Evolutionary conservation across 2,888 invertebrate genomes (phyloP).

Genomic region (Scaptomyza polygonia): DNA sequence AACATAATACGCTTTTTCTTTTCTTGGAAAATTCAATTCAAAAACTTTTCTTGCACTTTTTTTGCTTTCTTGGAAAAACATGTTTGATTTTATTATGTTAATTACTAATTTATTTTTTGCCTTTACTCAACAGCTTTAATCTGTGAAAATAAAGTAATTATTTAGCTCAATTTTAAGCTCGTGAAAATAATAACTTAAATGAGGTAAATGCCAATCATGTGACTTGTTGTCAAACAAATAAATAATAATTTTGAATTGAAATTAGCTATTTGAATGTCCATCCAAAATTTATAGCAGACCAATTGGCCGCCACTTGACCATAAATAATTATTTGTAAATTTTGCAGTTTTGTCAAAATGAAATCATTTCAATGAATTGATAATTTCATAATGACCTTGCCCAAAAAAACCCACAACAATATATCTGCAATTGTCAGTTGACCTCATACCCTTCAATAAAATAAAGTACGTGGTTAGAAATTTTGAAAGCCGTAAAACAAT

Average conservation of each 20-base stretch:
- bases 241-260: constrained; percentile 1
- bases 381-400: constrained; percentile 53
- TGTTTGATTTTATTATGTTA: background rate
- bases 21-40: too few relatives aligned
- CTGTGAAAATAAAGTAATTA: background rate
- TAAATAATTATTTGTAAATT: constrained; percentile 31
- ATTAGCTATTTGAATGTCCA: too few relatives aligned
- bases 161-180: background rate
- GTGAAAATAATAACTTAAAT: constrained; percentile 24
- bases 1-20: too few relatives aligned
- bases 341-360: constrained; percentile 4
- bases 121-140: background rate
- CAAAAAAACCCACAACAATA: background rate
- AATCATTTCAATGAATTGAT: constrained; percentile 1
- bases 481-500: constrained; percentile 6
- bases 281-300: too few relatives aligned
- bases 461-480: constrained; percentile 1
- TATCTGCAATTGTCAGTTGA: constrained; percentile 27
- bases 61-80: too few relatives aligned
- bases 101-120: background rate
- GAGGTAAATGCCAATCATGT: constrained; percentile 15
- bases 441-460: background rate
- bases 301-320: constrained; percentile 18
- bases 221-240: constrained; percentile 17
- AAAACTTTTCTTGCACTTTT: too few relatives aligned